Percentiles rank a stretch among this genome's conserved stretches.
Conservation (phyloP, 1,140 invertebrate genomes). For the Archivesica marissinica region DNA sequence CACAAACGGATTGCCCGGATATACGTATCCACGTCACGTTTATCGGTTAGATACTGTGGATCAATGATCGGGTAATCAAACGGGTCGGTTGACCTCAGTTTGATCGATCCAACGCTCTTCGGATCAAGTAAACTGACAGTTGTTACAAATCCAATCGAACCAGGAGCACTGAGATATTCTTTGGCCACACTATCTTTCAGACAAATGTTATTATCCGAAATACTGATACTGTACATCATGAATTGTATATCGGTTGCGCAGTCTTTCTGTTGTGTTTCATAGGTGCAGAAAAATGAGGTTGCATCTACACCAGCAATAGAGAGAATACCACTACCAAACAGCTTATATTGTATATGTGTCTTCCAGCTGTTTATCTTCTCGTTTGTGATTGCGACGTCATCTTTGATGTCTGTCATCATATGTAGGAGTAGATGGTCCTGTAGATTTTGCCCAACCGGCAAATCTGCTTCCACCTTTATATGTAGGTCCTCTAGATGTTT, state of each 20-base stretch:
- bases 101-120: constrained; percentile 74
- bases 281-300: constrained; percentile 7
- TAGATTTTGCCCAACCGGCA: constrained; percentile 94
- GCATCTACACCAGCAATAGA: constrained; percentile 9
- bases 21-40: constrained; percentile 67
- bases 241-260: constrained; percentile 43
- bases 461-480: constrained; percentile 84
- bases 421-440: constrained; percentile 87
- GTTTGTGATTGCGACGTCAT: constrained; percentile 46
- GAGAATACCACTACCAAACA: constrained; percentile 68
- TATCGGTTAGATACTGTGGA: constrained; percentile 85
- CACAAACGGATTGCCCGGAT: constrained; percentile 66
- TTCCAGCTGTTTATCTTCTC: constrained; percentile 56
- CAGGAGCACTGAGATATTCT: not conserved
- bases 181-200: constrained; percentile 34
- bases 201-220: constrained; percentile 2
- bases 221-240: constrained; percentile 9
- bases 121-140: constrained; percentile 62
- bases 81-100: constrained; percentile 87
- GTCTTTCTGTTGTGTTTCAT: constrained; percentile 29
- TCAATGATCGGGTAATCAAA: constrained; percentile 92
- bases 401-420: constrained; percentile 59
- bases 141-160: constrained; percentile 1
- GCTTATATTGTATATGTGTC: constrained; percentile 63
- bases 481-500: constrained; percentile 68